Conservation (phyloP, 2,113 vertebrate genomes). For the Chaetura pelagica region DNA sequence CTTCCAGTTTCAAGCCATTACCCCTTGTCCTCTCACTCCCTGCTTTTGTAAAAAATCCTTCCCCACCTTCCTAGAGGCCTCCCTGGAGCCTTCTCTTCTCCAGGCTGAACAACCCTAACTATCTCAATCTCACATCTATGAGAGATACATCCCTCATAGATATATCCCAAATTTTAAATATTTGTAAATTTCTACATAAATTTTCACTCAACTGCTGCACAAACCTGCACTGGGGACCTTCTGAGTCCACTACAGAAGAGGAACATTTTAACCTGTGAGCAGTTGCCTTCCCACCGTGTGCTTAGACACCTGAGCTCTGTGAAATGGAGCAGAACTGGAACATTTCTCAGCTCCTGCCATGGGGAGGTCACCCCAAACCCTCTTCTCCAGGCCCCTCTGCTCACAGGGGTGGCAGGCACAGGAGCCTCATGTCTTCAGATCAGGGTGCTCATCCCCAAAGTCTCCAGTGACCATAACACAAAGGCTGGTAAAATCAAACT, state of each 20-base stretch:
- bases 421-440: background rate
- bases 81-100: too few species aligned
- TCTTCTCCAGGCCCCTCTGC: background rate
- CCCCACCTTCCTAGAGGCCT: too few species aligned
- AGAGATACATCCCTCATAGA: too few species aligned
- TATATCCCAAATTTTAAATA: background rate
- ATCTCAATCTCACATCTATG: too few species aligned
- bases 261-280: background rate
- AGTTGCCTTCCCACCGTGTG: background rate
- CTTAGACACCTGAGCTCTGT: background rate
- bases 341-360: background rate
- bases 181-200: background rate
- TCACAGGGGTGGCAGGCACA: fast-evolving
- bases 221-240: background rate
- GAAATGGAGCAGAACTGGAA: background rate
- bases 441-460: background rate
- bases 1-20: too few species aligned
- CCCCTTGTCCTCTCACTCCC: too few species aligned
- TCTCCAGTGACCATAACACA: background rate
- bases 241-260: background rate
- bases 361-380: background rate
- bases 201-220: background rate
- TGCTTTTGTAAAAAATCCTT: too few species aligned
- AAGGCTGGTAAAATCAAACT: background rate
- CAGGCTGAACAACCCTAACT: too few species aligned